Percentiles rank a stretch among this genome's conserved stretches.
Conservation (phyloP, 2,888 invertebrate species). For the Eristalis arbustorum region DNA sequence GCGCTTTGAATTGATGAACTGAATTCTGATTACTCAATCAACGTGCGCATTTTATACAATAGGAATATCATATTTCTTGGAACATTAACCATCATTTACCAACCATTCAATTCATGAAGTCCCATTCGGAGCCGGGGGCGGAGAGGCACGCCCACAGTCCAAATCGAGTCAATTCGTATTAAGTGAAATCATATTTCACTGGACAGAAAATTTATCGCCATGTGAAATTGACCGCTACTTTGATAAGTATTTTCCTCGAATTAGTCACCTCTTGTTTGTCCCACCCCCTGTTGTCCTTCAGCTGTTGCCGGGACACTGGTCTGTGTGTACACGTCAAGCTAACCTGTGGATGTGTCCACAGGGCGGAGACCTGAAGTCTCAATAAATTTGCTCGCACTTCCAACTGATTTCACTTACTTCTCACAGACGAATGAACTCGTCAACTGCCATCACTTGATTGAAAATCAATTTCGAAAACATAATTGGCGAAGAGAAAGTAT, state of each 20-base stretch:
- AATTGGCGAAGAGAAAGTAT: conserved; percentile 39
- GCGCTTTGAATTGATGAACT: too few species aligned
- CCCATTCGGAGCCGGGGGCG: neutral
- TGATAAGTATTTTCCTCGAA: conserved; percentile 35
- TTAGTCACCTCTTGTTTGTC: conserved; percentile 30
- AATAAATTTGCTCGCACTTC: conserved; percentile 48
- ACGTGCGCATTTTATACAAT: neutral
- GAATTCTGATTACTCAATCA: neutral
- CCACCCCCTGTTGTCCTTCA: neutral
- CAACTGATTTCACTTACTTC: conserved; percentile 60
- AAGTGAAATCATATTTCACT: conserved; percentile 56
- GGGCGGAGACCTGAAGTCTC: conserved; percentile 26
- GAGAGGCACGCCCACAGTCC: neutral
- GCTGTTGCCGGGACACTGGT: conserved; percentile 7
- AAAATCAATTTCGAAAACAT: conserved; percentile 51
- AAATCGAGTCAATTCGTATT: conserved; percentile 2
- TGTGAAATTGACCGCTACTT: conserved; percentile 52
- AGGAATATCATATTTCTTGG: neutral
- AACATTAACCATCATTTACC: conserved; percentile 5
- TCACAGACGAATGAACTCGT: conserved; percentile 42
- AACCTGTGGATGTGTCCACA: neutral
- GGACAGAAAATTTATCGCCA: conserved; percentile 43
- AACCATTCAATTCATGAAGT: conserved; percentile 5
- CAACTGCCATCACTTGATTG: conserved; percentile 47
- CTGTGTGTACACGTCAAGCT: neutral